A percentile compares a stretch with the other conserved stretches of the same genome.
phyloP scores from a whole-genome alignment of 2,113 vertebrate genomes.

The Otocyon megalotis region DNA sequence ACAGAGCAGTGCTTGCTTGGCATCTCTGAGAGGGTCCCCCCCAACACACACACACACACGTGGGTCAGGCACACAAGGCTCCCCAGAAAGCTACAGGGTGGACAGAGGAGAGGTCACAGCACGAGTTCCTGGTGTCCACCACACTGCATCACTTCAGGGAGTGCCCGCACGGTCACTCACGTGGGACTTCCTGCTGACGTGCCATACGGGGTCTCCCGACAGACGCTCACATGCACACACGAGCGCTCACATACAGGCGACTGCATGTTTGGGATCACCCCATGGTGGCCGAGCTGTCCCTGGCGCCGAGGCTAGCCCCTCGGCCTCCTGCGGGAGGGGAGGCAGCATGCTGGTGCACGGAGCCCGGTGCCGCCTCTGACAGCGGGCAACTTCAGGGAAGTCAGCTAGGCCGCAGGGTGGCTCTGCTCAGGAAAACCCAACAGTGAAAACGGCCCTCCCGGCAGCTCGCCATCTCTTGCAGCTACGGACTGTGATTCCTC shows the following conservation, averaged over 20 bases:
- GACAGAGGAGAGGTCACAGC: background rate
- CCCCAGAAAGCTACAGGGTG: background rate
- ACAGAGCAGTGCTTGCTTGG: background rate
- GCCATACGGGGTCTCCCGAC: background rate
- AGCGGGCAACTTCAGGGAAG: background rate
- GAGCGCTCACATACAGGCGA: no score
- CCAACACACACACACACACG: no score
- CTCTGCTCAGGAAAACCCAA: slow-evolving; percentile 65
- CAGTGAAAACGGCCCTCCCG: slow-evolving; percentile 54
- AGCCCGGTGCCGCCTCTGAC: background rate
- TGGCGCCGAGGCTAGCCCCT: no score
- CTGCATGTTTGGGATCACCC: no score
- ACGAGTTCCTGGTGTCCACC: background rate
- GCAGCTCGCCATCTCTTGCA: slow-evolving; percentile 81
- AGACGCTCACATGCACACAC: no score
- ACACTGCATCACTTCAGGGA: background rate
- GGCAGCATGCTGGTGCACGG: rapidly evolving
- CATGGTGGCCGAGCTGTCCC: no score
- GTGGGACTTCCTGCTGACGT: background rate
- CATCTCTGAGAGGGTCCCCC: background rate
- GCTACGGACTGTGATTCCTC: slow-evolving; percentile 81
- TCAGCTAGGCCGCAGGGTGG: background rate
- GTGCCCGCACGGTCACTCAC: background rate
- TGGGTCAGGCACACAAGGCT: background rate
- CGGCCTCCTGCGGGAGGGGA: background rate